Base-by-base conservation (phyloP, 2,113 vertebrate genomes). In the Amia ocellicauda region DNA sequence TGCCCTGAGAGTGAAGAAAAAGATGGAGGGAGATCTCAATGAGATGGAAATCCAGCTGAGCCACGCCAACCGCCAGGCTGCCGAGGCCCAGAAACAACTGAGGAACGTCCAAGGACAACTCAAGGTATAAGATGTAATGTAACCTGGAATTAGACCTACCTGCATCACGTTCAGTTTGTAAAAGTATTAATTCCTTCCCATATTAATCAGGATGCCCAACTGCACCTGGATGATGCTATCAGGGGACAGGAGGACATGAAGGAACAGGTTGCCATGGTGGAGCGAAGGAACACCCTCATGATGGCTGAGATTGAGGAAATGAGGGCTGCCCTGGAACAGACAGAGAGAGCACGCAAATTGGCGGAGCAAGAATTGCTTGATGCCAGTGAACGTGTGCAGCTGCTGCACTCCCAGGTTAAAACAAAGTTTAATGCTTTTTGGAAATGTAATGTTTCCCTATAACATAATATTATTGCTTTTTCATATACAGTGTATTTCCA, bases 41-140 rank as follows among this genome's bases (percentile, higher is more conserved):
- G 91, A 93, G 69, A 90, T 93, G 53, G 90, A 93, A 80, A 70
- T 92, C 54, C 91, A 94, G 65, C 80, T 94, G 56, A 88, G 83
- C 60, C 88, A 86, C 0, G 79, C 88, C 53, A 92, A 88, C 58
- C 64, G 29, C 0, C n/a, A 69, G 77, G 89, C 90, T 0, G 79
- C 85, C 0, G 89, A 93, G 58, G 76, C 86, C 57, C 86, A 93
- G 66, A 91, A 89, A 16, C 71, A 91, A 58, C 83, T 93, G 31
- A 67, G 78, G n/a, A 83, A 71, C 20, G 72, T 86, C 40, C 91
- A 94, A 63, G 86, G 76, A 5, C 84, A 81, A 69, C 80, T 93
- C 53, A 93, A 93, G 82, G 92, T 93, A n/a, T n/a, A n/a, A n/a
- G n/a, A n/a, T n/a, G 9, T 9, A 17, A 43, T 62, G 55, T 43